Conservation (phyloP, 2,888 invertebrate species). For the Cryptocephalus primarius region DNA sequence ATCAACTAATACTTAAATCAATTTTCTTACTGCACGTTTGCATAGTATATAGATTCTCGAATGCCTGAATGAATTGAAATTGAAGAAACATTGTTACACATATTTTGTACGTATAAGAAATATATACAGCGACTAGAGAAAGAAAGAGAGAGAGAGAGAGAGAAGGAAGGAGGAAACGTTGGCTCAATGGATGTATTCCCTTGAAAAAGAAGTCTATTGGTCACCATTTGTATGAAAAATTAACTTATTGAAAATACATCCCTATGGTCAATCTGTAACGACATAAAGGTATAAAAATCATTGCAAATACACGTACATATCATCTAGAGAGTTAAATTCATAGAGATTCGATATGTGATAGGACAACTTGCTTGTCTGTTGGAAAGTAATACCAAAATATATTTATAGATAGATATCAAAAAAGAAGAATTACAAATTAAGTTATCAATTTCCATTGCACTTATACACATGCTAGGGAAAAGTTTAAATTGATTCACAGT, state of each 20-base stretch:
- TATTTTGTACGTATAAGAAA: conserved; percentile 25
- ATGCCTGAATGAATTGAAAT: too few relatives aligned
- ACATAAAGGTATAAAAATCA: conserved; percentile 8
- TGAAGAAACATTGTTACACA: conserved; percentile 3
- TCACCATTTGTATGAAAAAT: neutral
- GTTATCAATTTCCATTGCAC: conserved; percentile 28
- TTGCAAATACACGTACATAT: conserved; percentile 22
- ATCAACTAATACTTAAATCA: too few relatives aligned
- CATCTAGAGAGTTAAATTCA: conserved; percentile 24
- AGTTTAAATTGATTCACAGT: neutral
- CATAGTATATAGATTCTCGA: too few relatives aligned
- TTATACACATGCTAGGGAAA: conserved; percentile 18
- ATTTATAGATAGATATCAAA: conserved; percentile 23
- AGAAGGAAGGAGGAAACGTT: conserved; percentile 5
- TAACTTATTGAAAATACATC: conserved; percentile 20
- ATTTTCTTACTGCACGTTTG: too few relatives aligned
- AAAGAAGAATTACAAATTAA: conserved; percentile 19
- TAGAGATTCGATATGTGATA: conserved; percentile 33
- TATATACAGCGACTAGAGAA: conserved; percentile 34
- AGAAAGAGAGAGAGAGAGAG: conserved; percentile 17
- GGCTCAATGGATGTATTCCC: neutral
- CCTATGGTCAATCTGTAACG: conserved; percentile 1
- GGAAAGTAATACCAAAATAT: conserved; percentile 32
- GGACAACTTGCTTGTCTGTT: conserved; percentile 22
- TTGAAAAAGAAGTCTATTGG: neutral